Conservation (phyloP, 1,140 invertebrate species). For the Pseudomyrmex cubaensis region DNA sequence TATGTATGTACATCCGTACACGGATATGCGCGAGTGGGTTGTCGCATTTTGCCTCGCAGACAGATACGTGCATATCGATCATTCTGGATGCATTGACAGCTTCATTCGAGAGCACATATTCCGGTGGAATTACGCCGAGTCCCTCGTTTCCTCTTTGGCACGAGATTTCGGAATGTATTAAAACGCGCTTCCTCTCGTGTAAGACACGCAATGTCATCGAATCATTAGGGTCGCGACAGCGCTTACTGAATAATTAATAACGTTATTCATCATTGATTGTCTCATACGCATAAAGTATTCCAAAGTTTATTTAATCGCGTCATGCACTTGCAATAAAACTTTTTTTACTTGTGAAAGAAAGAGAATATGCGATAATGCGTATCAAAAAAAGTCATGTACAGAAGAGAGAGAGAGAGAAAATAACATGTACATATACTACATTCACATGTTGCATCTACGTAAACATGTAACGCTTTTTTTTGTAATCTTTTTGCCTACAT, state of each 20-base stretch:
- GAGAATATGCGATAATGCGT: neutral
- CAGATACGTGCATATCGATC: slow-evolving; percentile 62
- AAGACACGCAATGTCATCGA: neutral
- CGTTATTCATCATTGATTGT: neutral
- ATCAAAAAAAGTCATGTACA: neutral
- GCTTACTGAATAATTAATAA: neutral
- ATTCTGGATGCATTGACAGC: slow-evolving; percentile 62
- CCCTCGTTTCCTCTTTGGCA: neutral
- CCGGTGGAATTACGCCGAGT: slow-evolving; percentile 34
- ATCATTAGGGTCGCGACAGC: neutral
- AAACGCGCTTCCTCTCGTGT: slow-evolving; percentile 1
- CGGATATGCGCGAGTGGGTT: slow-evolving; percentile 56
- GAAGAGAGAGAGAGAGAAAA: neutral
- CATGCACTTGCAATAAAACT: neutral
- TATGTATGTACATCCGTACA: slow-evolving; percentile 3
- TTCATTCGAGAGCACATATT: slow-evolving; percentile 58
- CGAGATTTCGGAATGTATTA: slow-evolving; percentile 33
- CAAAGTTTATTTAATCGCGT: neutral
- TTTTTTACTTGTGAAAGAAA: neutral
- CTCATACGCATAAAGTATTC: neutral
- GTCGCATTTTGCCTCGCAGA: slow-evolving; percentile 58
- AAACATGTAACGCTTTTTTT: no score
- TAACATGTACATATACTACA: no score
- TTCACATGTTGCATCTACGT: no score
- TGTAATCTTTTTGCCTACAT: no score